These are phyloP conservation scores for Paratilapia polleni DNA, from an alignment of 2,113 vertebrate species.

Conservation along the genomic window DNA sequence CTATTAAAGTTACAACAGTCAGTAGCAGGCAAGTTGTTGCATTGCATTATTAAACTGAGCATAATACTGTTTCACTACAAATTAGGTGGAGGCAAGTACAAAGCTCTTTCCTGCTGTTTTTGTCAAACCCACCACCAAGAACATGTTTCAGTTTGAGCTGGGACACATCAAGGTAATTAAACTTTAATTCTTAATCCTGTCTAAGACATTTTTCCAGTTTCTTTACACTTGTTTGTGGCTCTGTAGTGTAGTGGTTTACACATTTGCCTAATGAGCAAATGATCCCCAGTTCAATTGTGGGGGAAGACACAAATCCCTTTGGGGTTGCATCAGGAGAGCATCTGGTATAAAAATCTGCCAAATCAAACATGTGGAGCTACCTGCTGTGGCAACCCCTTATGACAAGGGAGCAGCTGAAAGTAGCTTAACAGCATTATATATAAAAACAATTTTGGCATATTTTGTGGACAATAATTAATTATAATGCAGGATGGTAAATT, in stretches of 20 bases:
- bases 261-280: no score
- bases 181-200: not conserved
- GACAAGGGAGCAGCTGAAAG: no score
- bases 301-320: no score
- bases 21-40: not conserved
- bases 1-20: not conserved
- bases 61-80: not conserved
- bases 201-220: not conserved
- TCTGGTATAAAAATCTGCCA: no score
- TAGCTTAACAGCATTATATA: not conserved
- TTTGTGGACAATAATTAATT: not conserved
- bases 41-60: not conserved
- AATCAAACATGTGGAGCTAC: no score
- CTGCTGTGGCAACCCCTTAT: no score
- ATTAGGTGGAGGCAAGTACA: slow-evolving; percentile 92
- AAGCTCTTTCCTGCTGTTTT: slow-evolving; percentile 96
- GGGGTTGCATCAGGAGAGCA: no score
- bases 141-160: slow-evolving; percentile 94
- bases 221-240: not conserved
- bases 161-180: slow-evolving; percentile 89
- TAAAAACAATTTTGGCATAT: not conserved
- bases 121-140: slow-evolving; percentile 90
- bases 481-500: not conserved
- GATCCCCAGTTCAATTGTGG: no score
- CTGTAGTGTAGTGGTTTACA: no score